Base-by-base conservation (phyloP, 2,113 vertebrate genomes). In the Anguilla rostrata region DNA sequence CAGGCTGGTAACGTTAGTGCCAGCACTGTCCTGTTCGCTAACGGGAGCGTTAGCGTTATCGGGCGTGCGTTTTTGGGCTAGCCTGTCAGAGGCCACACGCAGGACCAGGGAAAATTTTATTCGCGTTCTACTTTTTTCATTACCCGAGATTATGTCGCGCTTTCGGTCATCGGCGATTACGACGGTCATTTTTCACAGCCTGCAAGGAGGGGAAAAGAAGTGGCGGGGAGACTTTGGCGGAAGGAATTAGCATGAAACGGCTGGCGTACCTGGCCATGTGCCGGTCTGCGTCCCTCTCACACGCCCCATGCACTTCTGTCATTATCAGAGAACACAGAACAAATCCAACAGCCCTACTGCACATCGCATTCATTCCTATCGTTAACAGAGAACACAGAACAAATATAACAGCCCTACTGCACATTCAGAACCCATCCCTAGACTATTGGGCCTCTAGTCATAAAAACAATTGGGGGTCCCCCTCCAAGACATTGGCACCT, bases 201-300 rank as follows among this genome's bases (percentile, higher is more conserved):
- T 88, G 86, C 88, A 92, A 87, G 91, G 91, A 91, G 34, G 91
- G 43, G 89, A 89, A 89, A 87, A 89, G 88, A 87, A 60, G 14
- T 60, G 60, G 60, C 0, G 18, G 91, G 78, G 89, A 91, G 92
- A 94, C 94, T 93, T 94, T 94, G 92, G 91, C 90, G 88, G 89
- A 90, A 88, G 88, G 89, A 29, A 93, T 94, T 93, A 92, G 88
- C 93, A 94, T 92, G 92, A 93, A 92, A 83, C 86, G 89, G 86
- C 91, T 88, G 84, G 85, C 86, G 88, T 81, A 49, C 57, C 57
- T 83, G 88, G 66, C 66, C 89, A 82, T 43, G 63, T 89, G 85
- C 85, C 86, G 84, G 66, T 89, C 84, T 88, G 49, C 49, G 85
- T 87, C 83, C 85, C 60, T 26, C 18, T 86, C 43, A 40, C 15